Evolutionary conservation across 1,140 invertebrate genomes (phyloP), one percentile per base, ranked within the genome.

Genomic region (Saccostrea glomerata): DNA sequence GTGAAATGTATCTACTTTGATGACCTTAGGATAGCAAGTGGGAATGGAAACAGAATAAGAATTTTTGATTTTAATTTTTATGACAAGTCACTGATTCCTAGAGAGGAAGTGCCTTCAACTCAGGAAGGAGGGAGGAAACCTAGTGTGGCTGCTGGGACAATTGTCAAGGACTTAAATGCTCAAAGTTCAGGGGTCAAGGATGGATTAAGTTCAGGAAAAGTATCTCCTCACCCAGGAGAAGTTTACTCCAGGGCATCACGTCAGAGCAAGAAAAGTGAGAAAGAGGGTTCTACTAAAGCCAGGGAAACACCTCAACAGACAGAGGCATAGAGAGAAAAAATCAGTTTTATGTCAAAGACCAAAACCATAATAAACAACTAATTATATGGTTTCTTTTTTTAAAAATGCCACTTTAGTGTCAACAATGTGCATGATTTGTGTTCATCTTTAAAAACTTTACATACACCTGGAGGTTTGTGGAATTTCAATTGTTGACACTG

Each of bases 1-100:
- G 89, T 94, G 0, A 94, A 93, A 85, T 92, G 90, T 70, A 90
- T 94, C 12, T 86, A 91, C 77, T 91, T 94, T 88, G 92, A 94
- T 90, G 91, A 93, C 56, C 89, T 92, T 13, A 55, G 91, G 25
- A 94, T 94, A 66, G 92, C 92, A 23, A 93, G 90, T 85, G 93
- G 91, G 40, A 84, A 88, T 40, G 93, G 93, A 70, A 86, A 93
- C 66, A 92, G 90, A 84, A 92, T 94, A 23, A 91, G 94, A 90
- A 89, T 94, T 12, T 92, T 91, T 87, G 91, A 94, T 87, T 94
- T 94, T 87, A 92, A 89, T 77, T 63, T 60, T 56, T 85, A 25
- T 63, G 84, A 85, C 25, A 54, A 58, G 25, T 85, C 84, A 12
- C 25, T 85, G 55, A 36, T 85, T 17, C 55, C 47, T 7, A 85